Evolutionary conservation across 2,797 vertebrate genomes (phyloP), one percentile per base, ranked within the genome.

Genomic region (Ficedula albicollis): DNA sequence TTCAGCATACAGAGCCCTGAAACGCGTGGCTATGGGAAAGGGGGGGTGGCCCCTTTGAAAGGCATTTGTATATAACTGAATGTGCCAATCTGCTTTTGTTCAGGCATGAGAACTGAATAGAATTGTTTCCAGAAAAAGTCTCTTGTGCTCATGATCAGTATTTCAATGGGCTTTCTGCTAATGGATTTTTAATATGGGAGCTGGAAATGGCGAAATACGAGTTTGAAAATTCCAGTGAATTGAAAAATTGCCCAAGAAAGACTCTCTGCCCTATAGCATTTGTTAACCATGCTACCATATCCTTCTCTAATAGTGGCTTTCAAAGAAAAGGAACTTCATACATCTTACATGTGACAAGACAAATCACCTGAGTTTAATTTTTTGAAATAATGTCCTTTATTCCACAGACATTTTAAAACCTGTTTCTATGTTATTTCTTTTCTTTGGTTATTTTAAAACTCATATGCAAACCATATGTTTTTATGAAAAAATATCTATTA

Each of bases 61-160:
- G 89, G 48, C 83, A 0, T 94, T 96, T 95, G 87, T 97, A 75
- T 96, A n/a, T 89, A 89, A 90, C 90, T 93, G 94, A 96, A 96
- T 97, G 89, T 97, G 84, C 95, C 95, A 96, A 87, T 97, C 95
- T 95, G 80, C 97, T 97, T 97, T 98, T 98, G 97, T 98, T 93
- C 78, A 68, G 87, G 51, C 92, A 93, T 95, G 93, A 97, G 97
- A 95, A 97, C 84, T 93, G 87, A 97, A 97, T 95, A 92, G 96
- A 94, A 97, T 67, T 96, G 96, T 96, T 97, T 95, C 93, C 80
- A 97, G 93, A 94, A 96, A 84, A 97, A 92, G 91, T 96, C 85
- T 88, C 86, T 96, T 94, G 95, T 95, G 90, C 87, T 94, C 93
- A 80, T 58, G 84, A 80, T 83, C 90, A 89, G 89, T 66, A 84